Base-by-base conservation (phyloP, 2,113 vertebrate species). In the Triplophysa dalaica region DNA sequence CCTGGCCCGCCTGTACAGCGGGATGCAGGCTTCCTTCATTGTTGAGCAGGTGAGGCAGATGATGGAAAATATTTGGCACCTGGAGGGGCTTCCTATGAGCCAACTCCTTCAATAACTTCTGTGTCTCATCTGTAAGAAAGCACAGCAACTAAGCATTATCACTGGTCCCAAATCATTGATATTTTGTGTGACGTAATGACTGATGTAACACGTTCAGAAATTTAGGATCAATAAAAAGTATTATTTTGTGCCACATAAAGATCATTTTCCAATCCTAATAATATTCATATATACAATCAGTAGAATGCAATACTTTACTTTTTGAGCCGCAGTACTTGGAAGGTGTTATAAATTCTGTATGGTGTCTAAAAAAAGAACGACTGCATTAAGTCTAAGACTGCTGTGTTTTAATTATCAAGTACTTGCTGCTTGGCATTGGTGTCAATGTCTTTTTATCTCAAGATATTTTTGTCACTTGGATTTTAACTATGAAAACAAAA, bases 31-130 rank as follows among this genome's bases (percentile, higher is more conserved):
- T 96, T 87, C 94, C 94, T 90, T 99, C 96, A 93, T 98, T 96
- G 92, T 97, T 94, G 85, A 99, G 91, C 58, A 99, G 94, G 90
- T 99, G 98, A 93, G 98, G 98, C 94, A 99, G 92, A 91, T 98
- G 98, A 91, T 98, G 95, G 92, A 97, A 99, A 90, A 98, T 97
- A 90, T 94, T 98, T 94, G 98, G 98, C 93, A 99, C 95, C 92
- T 98, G 96, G 85, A 99, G 95, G 86, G 96, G 92, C 89, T 96
- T 98, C 90, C 90, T 95, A 78, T 92, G 95, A 77, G 95, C 93
- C 78, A 99, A 90, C 82, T 98, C 96, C 89, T 97, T 99, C 82
- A 99, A 87, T 54, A 99, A 91, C 88, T 98, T 98, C 91, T 98
- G 91, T 0, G 97, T 98, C 84, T 96, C 95, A 91, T 96, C 98